Evolutionary conservation across 2,888 invertebrate species (phyloP).

Genomic region (Dromius quadrimaculatus): DNA sequence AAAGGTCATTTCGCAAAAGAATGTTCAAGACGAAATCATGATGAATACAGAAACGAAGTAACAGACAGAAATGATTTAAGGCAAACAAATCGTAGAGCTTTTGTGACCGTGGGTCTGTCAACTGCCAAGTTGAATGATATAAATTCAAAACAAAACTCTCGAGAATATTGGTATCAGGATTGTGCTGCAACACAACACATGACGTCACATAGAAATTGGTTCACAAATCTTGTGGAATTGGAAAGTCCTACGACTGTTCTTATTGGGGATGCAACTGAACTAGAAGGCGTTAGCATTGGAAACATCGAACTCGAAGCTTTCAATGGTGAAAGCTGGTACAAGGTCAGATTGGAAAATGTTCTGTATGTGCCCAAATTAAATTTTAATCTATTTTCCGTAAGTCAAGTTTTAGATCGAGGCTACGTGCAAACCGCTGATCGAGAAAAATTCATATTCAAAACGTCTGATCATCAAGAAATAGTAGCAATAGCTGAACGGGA

Average conservation of each 20-base stretch:
- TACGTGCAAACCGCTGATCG: conserved; percentile 54
- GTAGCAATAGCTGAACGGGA: conserved; percentile 54
- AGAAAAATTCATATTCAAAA: conserved; percentile 54
- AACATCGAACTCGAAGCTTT: no score
- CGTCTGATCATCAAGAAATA: conserved; percentile 43
- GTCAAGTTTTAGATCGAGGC: conserved; percentile 55
- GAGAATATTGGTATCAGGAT: conserved; percentile 27
- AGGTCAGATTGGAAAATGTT: conserved; percentile 33
- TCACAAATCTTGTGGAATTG: conserved; percentile 9
- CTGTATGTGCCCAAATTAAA: conserved; percentile 45
- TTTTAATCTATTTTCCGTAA: conserved; percentile 56
- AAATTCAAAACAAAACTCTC: neutral
- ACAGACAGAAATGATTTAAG: neutral
- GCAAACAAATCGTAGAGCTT: neutral
- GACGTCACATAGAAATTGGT: conserved; percentile 44
- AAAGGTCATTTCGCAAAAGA: no score
- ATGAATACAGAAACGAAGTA: neutral
- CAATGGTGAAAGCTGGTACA: conserved; percentile 52
- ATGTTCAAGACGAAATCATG: conserved; percentile 24
- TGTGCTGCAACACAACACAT: conserved; percentile 51
- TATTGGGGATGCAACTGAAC: conserved; percentile 6
- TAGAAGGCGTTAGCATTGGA: no score
- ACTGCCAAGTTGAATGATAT: conserved; percentile 13
- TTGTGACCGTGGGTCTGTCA: conserved; percentile 46
- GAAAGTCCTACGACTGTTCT: neutral